These are phyloP conservation scores for Lepidocyrtoides sp. DNA, from an alignment of 2,888 invertebrate species.

Conservation along the genomic window DNA sequence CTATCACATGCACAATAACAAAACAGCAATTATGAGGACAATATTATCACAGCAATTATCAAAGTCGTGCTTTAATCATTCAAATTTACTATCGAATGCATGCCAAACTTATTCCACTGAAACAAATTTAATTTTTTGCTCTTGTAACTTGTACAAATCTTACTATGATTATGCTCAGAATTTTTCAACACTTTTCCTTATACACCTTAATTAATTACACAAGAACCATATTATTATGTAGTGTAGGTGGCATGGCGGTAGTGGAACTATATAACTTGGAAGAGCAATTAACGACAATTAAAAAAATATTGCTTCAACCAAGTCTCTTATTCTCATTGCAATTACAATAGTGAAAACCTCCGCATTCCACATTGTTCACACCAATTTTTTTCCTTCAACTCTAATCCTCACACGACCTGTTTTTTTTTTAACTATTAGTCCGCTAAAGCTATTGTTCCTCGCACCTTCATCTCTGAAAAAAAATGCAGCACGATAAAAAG, in stretches of 20 bases:
- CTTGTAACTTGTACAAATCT: not conserved
- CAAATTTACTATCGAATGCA: not conserved
- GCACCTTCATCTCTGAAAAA: not conserved
- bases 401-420: not conserved
- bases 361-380: slow-evolving; percentile 19
- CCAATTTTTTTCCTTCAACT: not conserved
- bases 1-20: not conserved
- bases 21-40: slow-evolving; percentile 43
- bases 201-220: slow-evolving; percentile 37
- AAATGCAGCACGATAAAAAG: not conserved
- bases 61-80: slow-evolving; percentile 28
- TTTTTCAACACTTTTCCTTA: not conserved
- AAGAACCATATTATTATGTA: not conserved
- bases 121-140: not conserved
- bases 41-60: slow-evolving; percentile 45
- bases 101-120: not conserved
- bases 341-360: not conserved
- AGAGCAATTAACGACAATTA: slow-evolving; percentile 21
- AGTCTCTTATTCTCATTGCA: not conserved
- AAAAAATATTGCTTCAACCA: not conserved
- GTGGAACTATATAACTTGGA: not conserved
- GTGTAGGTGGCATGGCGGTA: not conserved
- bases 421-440: not conserved
- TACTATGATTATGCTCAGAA: not conserved
- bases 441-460: not conserved